Conservation (phyloP, 2,888 invertebrate genomes). For the Lycaena phlaeas region DNA sequence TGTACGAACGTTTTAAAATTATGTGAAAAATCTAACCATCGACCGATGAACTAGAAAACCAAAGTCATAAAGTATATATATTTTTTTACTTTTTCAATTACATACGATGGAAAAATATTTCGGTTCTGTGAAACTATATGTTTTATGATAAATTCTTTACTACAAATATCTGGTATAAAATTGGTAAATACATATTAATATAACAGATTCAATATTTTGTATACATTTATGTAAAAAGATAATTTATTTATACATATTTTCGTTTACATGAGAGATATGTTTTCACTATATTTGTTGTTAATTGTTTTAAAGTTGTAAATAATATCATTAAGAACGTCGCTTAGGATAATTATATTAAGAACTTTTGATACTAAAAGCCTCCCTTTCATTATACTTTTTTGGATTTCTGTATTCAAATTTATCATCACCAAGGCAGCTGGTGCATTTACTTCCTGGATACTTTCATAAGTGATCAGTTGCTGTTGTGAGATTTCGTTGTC, state of each 20-base stretch:
- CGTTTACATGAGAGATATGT: neutral
- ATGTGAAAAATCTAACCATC: neutral
- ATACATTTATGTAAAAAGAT: neutral
- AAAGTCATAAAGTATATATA: conserved; percentile 23
- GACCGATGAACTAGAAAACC: conserved; percentile 23
- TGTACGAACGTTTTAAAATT: conserved; percentile 32
- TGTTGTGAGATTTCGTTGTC: neutral
- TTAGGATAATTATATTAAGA: conserved; percentile 12
- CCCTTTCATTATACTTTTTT: neutral
- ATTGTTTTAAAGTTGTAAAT: conserved; percentile 23
- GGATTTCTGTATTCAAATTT: neutral
- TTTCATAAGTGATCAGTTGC: neutral
- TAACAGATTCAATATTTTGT: no score
- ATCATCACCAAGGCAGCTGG: neutral
- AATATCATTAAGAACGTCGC: conserved; percentile 16
- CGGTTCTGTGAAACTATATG: no score
- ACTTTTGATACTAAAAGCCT: conserved; percentile 6
- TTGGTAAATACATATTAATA: no score
- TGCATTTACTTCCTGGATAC: conserved; percentile 1
- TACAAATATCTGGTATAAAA: no score
- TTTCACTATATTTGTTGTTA: conserved; percentile 12
- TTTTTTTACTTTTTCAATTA: neutral
- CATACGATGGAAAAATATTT: neutral
- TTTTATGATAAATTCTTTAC: no score
- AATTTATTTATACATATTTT: neutral